phyloP scores from a whole-genome alignment of 2,888 invertebrate species.

The Hyalella azteca region DNA sequence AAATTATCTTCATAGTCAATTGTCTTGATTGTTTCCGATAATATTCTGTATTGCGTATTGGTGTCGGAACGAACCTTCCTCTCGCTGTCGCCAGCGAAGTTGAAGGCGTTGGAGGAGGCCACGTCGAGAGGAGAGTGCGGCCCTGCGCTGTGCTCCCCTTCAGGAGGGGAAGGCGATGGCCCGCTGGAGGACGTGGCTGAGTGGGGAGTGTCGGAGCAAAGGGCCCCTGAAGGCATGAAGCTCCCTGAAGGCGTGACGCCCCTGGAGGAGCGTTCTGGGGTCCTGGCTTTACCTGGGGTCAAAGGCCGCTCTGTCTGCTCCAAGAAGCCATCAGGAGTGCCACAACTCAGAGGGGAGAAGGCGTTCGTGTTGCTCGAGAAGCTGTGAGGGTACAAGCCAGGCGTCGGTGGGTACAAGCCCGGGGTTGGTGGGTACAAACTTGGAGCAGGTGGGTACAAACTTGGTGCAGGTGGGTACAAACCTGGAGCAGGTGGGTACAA shows the following conservation, averaged over 20 bases:
- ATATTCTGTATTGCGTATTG: neutral
- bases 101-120: neutral
- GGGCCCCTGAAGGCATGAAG: constrained; percentile 13
- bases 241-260: constrained; percentile 18
- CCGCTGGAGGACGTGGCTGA: neutral
- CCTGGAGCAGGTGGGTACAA: no score
- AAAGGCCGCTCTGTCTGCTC: neutral
- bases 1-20: no score
- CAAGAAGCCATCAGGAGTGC: neutral
- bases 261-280: constrained; percentile 4
- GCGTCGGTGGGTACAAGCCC: neutral
- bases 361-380: neutral
- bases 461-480: no score
- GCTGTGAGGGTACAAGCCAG: no score
- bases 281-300: neutral
- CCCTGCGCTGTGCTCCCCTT: neutral
- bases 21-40: neutral
- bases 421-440: neutral
- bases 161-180: constrained; percentile 25
- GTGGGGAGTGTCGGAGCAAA: neutral
- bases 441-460: no score
- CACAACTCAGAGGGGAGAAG: neutral
- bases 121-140: neutral
- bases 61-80: neutral
- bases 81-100: neutral